These are phyloP conservation scores for Cyprinodon variegatus DNA, from an alignment of 2,113 vertebrate species.

Conservation along the genomic window DNA sequence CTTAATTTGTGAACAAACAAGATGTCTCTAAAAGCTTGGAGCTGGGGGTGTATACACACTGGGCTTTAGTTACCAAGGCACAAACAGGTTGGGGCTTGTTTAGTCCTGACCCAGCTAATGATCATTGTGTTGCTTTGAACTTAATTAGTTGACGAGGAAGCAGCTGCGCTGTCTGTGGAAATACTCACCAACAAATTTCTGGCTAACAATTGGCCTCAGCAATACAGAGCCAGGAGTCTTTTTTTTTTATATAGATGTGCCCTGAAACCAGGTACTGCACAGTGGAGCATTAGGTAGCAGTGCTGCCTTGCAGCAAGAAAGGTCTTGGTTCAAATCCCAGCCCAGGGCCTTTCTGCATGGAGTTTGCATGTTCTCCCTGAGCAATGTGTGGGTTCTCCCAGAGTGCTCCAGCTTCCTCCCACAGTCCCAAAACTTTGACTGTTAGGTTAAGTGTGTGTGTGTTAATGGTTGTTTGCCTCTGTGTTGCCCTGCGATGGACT, in stretches of 20 bases:
- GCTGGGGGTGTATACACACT: conserved; percentile 16
- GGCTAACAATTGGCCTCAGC: not conserved
- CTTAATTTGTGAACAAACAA: conserved; percentile 19
- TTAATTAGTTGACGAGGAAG: conserved; percentile 31
- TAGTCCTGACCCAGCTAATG: conserved; percentile 31
- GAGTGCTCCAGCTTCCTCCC: too few species aligned
- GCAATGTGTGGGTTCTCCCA: too few species aligned
- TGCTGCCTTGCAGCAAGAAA: too few species aligned
- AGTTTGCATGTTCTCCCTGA: too few species aligned
- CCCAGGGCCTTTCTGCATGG: too few species aligned
- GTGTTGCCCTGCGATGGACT: too few species aligned
- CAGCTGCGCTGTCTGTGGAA: conserved; percentile 13
- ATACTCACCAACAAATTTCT: not conserved
- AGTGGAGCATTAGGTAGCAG: too few species aligned
- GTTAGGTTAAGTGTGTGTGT: too few species aligned
- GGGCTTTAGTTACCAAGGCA: conserved; percentile 21
- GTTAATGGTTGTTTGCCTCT: too few species aligned
- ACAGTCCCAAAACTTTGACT: too few species aligned
- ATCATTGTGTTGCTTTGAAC: conserved; percentile 52
- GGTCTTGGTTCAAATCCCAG: too few species aligned
- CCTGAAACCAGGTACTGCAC: too few species aligned
- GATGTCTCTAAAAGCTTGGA: conserved; percentile 18
- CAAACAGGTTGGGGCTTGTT: conserved; percentile 39
- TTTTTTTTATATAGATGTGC: not conserved
- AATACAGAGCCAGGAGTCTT: not conserved